phyloP scores from a whole-genome alignment of 1,140 invertebrate genomes.

The Drosophila pseudoobscura region DNA sequence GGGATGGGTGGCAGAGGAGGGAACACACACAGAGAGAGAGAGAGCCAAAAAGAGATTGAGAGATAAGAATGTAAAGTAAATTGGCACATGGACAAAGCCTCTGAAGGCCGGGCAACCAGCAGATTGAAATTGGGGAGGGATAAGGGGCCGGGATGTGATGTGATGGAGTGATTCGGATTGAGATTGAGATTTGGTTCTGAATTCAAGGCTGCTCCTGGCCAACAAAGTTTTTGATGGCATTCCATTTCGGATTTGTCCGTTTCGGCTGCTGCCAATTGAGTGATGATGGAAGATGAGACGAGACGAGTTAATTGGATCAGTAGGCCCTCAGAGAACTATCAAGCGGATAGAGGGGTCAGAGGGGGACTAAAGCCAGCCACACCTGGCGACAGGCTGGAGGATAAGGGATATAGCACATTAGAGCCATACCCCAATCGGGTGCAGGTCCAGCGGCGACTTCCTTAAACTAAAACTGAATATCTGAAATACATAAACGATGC shows the following conservation, averaged over 20 bases:
- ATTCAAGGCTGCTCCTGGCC: slow-evolving; percentile 46
- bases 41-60: slow-evolving; percentile 1
- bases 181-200: slow-evolving; percentile 51
- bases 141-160: slow-evolving; percentile 2
- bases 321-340: slow-evolving; percentile 4
- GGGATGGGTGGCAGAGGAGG: not conserved
- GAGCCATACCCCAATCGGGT: slow-evolving; percentile 45
- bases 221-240: slow-evolving; percentile 75
- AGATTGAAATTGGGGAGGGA: slow-evolving; percentile 57
- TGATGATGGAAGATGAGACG: slow-evolving; percentile 24
- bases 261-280: slow-evolving; percentile 41
- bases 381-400: no score
- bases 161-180: slow-evolving; percentile 10
- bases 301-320: slow-evolving; percentile 57
- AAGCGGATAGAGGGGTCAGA: not conserved
- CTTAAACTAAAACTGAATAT: slow-evolving; percentile 26
- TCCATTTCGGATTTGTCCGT: slow-evolving; percentile 34
- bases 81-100: slow-evolving; percentile 67
- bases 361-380: no score
- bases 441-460: slow-evolving; percentile 36
- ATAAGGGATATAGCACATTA: slow-evolving; percentile 37
- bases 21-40: not conserved
- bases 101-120: slow-evolving; percentile 54
- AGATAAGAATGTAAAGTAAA: slow-evolving; percentile 66
- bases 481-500: slow-evolving; percentile 34